Evolutionary conservation across 2,888 invertebrate genomes (phyloP).

Genomic region (Cephus pulcher): DNA sequence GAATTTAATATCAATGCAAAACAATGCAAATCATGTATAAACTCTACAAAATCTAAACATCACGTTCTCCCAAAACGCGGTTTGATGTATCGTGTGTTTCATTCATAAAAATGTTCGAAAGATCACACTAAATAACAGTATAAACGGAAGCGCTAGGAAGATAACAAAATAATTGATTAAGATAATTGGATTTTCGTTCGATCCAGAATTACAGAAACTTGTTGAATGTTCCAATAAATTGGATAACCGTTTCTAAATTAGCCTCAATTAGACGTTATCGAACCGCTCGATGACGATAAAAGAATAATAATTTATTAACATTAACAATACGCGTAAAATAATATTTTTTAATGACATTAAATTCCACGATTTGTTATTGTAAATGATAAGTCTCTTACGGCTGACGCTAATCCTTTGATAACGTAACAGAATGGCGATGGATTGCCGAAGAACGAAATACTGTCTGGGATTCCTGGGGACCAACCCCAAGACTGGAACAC

Average conservation of each 20-base stretch:
- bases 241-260: neutral
- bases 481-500: constrained; percentile 15
- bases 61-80: too few species aligned
- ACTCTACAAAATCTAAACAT: too few species aligned
- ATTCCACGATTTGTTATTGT: neutral
- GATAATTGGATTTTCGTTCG: neutral
- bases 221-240: neutral
- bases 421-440: constrained; percentile 18
- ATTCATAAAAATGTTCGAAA: neutral
- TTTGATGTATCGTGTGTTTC: neutral
- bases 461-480: constrained; percentile 11
- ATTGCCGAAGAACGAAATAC: constrained; percentile 16
- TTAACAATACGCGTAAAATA: neutral
- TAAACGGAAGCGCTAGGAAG: too few species aligned
- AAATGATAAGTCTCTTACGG: neutral
- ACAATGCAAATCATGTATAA: too few species aligned
- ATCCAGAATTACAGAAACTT: neutral
- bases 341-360: neutral
- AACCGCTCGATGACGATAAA: neutral
- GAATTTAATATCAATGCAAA: too few species aligned
- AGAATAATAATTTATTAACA: neutral
- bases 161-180: neutral
- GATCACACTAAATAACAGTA: too few species aligned
- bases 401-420: neutral
- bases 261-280: neutral